A percentile compares a stretch with the other conserved stretches of the same genome.
These are phyloP conservation scores for Pipistrellus nathusii DNA, from an alignment of 2,797 vertebrate genomes.

Conservation along the genomic window DNA sequence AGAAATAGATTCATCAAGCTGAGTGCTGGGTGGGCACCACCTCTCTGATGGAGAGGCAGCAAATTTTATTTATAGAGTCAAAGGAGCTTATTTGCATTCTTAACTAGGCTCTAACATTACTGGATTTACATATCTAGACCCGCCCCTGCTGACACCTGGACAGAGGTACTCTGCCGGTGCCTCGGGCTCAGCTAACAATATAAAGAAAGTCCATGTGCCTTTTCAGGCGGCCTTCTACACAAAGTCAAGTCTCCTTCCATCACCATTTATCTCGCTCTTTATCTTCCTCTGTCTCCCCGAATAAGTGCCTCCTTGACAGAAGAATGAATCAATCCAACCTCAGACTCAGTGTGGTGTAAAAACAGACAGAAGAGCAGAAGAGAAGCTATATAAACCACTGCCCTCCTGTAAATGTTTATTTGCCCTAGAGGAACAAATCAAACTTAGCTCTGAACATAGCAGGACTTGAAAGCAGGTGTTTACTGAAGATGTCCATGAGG, in stretches of 20 bases:
- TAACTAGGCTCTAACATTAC: too few relatives aligned
- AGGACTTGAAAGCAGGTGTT: neutral
- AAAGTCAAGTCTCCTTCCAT: neutral
- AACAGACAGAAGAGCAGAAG: neutral
- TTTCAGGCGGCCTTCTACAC: too few relatives aligned
- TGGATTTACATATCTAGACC: too few relatives aligned
- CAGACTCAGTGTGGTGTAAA: neutral
- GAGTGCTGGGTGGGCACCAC: too few relatives aligned
- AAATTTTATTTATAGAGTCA: too few relatives aligned
- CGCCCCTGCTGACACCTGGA: too few relatives aligned
- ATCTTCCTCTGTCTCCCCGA: neutral
- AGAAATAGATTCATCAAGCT: too few relatives aligned
- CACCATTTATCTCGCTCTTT: neutral
- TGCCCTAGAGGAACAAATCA: neutral
- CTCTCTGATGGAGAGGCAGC: too few relatives aligned
- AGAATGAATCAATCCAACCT: neutral
- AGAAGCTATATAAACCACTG: neutral
- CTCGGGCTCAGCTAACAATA: too few relatives aligned
- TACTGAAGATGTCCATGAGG: neutral
- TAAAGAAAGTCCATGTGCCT: too few relatives aligned
- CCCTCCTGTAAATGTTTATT: neutral
- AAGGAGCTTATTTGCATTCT: too few relatives aligned
- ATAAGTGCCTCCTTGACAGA: neutral
- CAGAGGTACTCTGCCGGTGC: too few relatives aligned
- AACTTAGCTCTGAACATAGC: neutral